A percentile compares a stretch with the other conserved stretches of the same genome.
These are phyloP conservation scores for Chironomus riparius DNA, from an alignment of 2,888 invertebrate species.

Conservation along the genomic window DNA sequence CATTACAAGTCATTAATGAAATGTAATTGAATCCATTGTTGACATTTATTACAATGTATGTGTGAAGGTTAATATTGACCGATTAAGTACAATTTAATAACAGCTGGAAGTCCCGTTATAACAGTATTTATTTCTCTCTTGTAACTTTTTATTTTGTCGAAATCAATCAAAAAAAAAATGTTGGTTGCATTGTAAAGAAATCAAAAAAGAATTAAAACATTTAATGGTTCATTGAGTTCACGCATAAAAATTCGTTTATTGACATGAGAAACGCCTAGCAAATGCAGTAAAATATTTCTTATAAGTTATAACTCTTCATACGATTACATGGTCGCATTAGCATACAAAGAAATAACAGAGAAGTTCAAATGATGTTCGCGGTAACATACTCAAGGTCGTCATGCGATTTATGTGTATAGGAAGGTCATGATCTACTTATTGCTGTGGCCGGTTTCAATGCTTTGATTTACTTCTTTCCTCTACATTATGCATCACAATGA, in stretches of 20 bases:
- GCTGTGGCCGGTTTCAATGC: not conserved
- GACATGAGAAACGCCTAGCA: not conserved
- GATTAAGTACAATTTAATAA: not conserved
- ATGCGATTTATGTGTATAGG: not conserved
- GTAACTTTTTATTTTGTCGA: not conserved
- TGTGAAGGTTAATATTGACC: too few species aligned
- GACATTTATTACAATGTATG: too few species aligned
- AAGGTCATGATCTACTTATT: conserved; percentile 21
- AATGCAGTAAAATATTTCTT: not conserved
- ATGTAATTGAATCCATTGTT: too few species aligned
- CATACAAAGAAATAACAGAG: not conserved
- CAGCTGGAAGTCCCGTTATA: not conserved
- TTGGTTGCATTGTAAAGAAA: not conserved
- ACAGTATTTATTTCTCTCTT: not conserved
- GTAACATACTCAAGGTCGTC: conserved; percentile 5
- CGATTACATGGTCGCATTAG: conserved; percentile 20
- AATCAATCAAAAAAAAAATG: not conserved
- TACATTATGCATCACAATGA: not conserved
- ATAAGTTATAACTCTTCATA: not conserved
- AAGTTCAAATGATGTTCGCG: not conserved
- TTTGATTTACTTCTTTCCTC: too few species aligned
- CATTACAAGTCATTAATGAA: too few species aligned
- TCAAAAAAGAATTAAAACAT: not conserved
- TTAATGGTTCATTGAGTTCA: not conserved
- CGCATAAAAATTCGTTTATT: not conserved